Evolutionary conservation across 2,888 invertebrate species (phyloP).

Genomic region (Cryptophagus acutangulus): DNA sequence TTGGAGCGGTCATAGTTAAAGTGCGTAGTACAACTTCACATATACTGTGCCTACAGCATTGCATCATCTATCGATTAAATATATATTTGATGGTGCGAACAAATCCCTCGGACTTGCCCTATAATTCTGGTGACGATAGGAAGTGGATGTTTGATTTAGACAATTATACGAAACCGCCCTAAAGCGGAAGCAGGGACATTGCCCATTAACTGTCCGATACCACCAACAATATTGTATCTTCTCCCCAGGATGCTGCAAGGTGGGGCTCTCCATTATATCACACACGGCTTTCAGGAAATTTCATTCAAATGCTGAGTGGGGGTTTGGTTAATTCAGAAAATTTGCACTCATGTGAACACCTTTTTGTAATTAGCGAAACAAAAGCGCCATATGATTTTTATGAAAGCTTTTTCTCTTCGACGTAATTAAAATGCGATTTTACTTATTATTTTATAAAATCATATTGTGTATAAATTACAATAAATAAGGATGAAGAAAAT

Average conservation of each 20-base stretch:
- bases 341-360: conserved; percentile 1
- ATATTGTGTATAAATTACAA: too few species aligned
- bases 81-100: too few species aligned
- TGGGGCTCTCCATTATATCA: conserved; percentile 15
- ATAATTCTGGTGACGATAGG: too few species aligned
- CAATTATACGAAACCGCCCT: conserved; percentile 11
- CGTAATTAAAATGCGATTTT: background rate
- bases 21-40: too few species aligned
- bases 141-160: conserved; percentile 11
- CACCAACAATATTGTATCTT: conserved; percentile 9
- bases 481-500: too few species aligned
- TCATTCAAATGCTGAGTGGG: conserved; percentile 9
- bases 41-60: too few species aligned
- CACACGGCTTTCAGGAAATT: conserved; percentile 11
- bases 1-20: too few species aligned
- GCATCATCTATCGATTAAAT: too few species aligned
- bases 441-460: too few species aligned
- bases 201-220: conserved; percentile 7
- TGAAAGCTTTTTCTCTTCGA: too few species aligned
- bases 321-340: conserved; percentile 4
- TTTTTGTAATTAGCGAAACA: background rate
- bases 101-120: too few species aligned
- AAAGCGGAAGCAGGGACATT: conserved; percentile 9
- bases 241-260: conserved; percentile 16
- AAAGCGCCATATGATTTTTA: background rate